Conservation (phyloP, 2,888 invertebrate species). For the Platypus cylindrus region DNA sequence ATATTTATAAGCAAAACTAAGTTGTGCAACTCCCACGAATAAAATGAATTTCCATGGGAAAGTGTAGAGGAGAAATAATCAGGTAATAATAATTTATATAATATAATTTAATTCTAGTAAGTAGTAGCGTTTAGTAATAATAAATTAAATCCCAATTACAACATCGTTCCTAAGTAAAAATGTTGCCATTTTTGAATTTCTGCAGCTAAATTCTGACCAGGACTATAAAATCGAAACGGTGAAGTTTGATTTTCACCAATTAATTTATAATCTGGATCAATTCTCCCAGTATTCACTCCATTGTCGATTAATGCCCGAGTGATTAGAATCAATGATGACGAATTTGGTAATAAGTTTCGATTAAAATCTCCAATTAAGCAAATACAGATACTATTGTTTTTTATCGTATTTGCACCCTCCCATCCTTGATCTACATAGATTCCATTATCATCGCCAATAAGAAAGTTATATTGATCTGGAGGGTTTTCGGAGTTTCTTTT, state of each 20-base stretch:
- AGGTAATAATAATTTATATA: too few species aligned
- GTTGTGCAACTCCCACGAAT: too few species aligned
- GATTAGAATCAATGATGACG: constrained; percentile 37
- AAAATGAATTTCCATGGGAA: too few species aligned
- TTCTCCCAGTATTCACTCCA: constrained; percentile 4
- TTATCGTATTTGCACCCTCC: constrained; percentile 17
- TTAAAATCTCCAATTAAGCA: constrained; percentile 18
- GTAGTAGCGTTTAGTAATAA: neutral
- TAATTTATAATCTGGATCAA: constrained; percentile 31
- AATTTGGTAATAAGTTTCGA: constrained; percentile 21
- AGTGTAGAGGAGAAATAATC: too few species aligned
- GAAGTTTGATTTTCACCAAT: constrained; percentile 42
- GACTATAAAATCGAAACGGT: constrained; percentile 33
- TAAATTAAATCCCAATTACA: constrained; percentile 2
- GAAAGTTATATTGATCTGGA: constrained; percentile 30
- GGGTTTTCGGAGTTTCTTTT: too few species aligned
- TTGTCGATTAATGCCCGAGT: constrained; percentile 32
- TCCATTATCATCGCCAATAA: constrained; percentile 44
- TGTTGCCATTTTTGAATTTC: constrained; percentile 41
- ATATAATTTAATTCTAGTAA: neutral
- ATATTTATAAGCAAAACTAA: too few species aligned
- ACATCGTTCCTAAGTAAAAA: constrained; percentile 20
- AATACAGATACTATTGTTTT: constrained; percentile 12
- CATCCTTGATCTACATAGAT: constrained; percentile 43
- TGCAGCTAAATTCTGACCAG: constrained; percentile 37